A percentile compares a stretch with the other conserved stretches of the same genome.
Evolutionary conservation across 1,140 invertebrate genomes (phyloP).

Genomic region (Whitmania pigra): DNA sequence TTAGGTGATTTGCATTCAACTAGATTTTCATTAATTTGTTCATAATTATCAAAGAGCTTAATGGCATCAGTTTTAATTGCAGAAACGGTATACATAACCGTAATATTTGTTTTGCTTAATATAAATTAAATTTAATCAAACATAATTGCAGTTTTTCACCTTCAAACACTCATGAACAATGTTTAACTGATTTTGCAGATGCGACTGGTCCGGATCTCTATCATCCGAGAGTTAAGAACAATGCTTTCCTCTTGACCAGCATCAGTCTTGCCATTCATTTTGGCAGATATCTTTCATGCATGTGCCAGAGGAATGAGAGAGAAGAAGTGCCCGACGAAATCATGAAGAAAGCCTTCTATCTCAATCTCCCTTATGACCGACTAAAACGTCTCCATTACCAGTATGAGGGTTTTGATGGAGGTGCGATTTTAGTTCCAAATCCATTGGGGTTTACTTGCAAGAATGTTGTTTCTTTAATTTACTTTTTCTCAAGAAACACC

Average conservation of each 20-base stretch:
- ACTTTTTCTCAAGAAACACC: too few species aligned
- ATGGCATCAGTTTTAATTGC: too few species aligned
- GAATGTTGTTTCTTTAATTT: neutral
- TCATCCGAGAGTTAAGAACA: constrained; percentile 23
- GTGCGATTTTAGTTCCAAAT: neutral
- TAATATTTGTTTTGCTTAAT: too few species aligned
- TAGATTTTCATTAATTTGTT: too few species aligned
- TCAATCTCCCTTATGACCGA: constrained; percentile 24
- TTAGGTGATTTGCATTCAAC: too few species aligned
- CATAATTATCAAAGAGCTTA: too few species aligned
- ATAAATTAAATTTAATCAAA: too few species aligned
- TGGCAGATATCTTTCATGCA: constrained; percentile 23
- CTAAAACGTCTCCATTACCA: constrained; percentile 24
- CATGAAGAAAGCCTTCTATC: constrained; percentile 24
- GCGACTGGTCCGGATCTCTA: constrained; percentile 23
- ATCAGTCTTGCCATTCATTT: constrained; percentile 23
- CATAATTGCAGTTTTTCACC: too few species aligned
- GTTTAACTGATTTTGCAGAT: constrained; percentile 17
- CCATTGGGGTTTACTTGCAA: neutral
- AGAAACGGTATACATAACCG: too few species aligned
- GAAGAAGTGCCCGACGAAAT: constrained; percentile 25
- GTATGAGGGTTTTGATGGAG: constrained; percentile 21
- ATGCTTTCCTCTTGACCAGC: constrained; percentile 20
- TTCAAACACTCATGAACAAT: too few species aligned
- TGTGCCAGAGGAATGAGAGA: constrained; percentile 23